phyloP scores from a whole-genome alignment of 2,797 vertebrate species.

The Cygnus olor region DNA sequence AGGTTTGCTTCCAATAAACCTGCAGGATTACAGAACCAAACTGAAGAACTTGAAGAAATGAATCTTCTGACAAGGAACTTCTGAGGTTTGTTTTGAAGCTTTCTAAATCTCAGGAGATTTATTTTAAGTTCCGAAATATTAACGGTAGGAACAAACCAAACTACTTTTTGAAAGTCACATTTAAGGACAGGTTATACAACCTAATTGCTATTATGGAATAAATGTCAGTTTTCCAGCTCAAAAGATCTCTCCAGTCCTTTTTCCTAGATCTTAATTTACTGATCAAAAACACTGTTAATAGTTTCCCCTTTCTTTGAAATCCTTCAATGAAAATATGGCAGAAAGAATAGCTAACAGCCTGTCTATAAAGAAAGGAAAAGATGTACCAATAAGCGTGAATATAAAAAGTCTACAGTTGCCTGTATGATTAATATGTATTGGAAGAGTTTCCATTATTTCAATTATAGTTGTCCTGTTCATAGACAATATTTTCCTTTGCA shows the following conservation, averaged over 20 bases:
- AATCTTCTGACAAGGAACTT: background rate
- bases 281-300: background rate
- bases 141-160: background rate
- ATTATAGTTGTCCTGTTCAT: background rate
- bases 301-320: background rate
- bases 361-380: background rate
- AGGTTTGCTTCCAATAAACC: background rate
- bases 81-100: background rate
- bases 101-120: background rate
- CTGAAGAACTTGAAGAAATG: background rate
- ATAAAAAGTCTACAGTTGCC: background rate
- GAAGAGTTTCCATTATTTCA: background rate
- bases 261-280: background rate
- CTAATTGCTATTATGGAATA: background rate
- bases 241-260: background rate
- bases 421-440: background rate
- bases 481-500: background rate
- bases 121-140: background rate
- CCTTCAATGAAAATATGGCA: background rate
- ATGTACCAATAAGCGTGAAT: background rate
- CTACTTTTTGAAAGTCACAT: background rate
- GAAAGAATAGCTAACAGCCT: background rate
- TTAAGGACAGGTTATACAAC: background rate
- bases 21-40: background rate
- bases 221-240: background rate